These are phyloP conservation scores for Sorex maritimensis DNA, from an alignment of 2,797 vertebrate species.

Conservation along the genomic window DNA sequence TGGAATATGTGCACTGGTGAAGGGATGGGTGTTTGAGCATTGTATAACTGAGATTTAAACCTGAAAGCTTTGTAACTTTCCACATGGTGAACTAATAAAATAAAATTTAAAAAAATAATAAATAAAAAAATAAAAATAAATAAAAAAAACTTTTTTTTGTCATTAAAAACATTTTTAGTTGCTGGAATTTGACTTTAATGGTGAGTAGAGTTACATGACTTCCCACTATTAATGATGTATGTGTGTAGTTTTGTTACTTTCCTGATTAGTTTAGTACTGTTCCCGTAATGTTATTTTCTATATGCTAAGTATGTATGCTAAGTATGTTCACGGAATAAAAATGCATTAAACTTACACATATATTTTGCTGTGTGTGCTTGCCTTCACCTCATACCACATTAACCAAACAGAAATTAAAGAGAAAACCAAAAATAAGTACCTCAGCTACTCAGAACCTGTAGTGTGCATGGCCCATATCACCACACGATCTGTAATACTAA, in stretches of 20 bases:
- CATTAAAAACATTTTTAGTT: not conserved
- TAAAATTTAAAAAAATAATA: too few species aligned
- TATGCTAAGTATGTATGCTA: not conserved
- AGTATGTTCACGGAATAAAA: conserved; percentile 39
- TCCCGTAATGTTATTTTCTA: conserved; percentile 31
- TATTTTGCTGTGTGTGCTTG: not conserved
- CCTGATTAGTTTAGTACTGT: not conserved
- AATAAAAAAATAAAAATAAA: too few species aligned
- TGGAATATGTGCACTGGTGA: too few species aligned
- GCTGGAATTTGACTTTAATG: not conserved
- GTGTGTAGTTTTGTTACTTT: not conserved
- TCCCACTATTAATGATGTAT: not conserved
- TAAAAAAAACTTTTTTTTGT: not conserved
- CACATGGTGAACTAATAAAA: too few species aligned
- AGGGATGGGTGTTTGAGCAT: too few species aligned
- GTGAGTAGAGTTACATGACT: not conserved
- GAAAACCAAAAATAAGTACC: conserved; percentile 31
- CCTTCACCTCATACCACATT: not conserved
- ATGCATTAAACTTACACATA: not conserved
- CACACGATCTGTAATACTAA: conserved; percentile 31
- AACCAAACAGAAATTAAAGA: conserved; percentile 16
- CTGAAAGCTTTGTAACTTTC: too few species aligned
- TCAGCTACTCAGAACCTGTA: conserved; percentile 15
- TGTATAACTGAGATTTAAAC: not conserved
- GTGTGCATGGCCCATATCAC: not conserved